Base-by-base conservation (phyloP, 2,888 invertebrate genomes). In the Lasius platythorax region DNA sequence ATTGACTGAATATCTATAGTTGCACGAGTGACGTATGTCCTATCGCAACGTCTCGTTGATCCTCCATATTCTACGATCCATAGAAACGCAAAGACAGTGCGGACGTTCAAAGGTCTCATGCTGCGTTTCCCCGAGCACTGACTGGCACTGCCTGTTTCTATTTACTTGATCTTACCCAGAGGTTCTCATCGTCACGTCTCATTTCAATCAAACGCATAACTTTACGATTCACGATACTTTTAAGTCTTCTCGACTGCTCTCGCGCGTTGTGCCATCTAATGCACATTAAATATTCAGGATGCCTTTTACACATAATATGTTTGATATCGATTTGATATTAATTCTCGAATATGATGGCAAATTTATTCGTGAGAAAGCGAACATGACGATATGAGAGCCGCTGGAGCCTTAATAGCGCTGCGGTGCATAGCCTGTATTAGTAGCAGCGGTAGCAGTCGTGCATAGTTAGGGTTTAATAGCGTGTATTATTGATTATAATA, bases 401-500 rank as follows among this genome's bases (percentile, higher is more conserved):
- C 87, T 84, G 85, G 23, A 30, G 66, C 73, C 72, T 89, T 90
- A 87, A 91, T 87, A 83, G 83, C 86, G 79, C 78, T 88, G 85
- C 85, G 88, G 87, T 88, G 85, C 87, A 88, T 87, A 79, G 82
- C 63, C 82, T 85, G 83, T 87, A 91, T 88, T 87, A 87, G 88
- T 88, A 84, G 87, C 64, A 64, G 73, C 87, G 83, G 70, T 87
- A 85, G 88, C 85, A 90, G 91, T 88, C 83, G 88, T 87, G 87
- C 82, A 87, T 91, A 91, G 87, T 91, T 89, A 87, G 87, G 86
- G 84, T 92, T 91, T 91, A 90, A 92, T 91, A 91, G 91, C 83
- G 85, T 88, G 91, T 90, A 89, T 94, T 94, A 94, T 94, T 93
- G 94, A 94, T 94, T 94, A 92, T 93, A 92, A 93, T 94, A 94